Evolutionary conservation across 1,140 invertebrate genomes (phyloP), one percentile per base, ranked within the genome.

Genomic region (Campoletis sonorensis): DNA sequence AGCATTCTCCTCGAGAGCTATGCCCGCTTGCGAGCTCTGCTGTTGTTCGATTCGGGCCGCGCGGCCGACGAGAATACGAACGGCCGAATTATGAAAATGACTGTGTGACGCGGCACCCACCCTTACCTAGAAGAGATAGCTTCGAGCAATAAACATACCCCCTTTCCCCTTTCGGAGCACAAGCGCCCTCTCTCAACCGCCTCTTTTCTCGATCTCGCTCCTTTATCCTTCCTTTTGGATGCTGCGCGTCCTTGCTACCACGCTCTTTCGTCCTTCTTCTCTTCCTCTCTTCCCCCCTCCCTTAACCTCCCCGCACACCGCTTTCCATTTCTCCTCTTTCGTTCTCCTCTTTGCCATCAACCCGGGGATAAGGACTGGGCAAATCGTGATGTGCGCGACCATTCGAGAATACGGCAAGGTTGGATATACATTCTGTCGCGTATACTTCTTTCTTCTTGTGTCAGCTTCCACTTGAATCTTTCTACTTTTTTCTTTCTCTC

Each of bases 11-110:
- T 92, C 91, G 90, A 92, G 82, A 77, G 75, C 75, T 58, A 91
- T 91, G 90, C 89, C 87, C 88, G 86, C 84, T 84, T 86, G 88
- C 87, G 84, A 75, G 58, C 80, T 82, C 78, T 82, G 84, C 81
- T 86, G 83, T 85, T 84, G 83, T 87, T 87, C 86, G 86, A 88
- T 88, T 86, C 85, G 79, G 84, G 83, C 80, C 82, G 84, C 76
- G 68, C 81, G 83, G 83, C 84, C 86, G 84, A 83, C 80, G 90
- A 90, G 93, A 93, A 93, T 93, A 93, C 92, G 93, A 92, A 93
- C 92, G 92, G 91, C 92, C 90, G 88, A 93, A 93, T 93, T 93
- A 93, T 93, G 92, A 93, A 93, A 93, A 93, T 93, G 90, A 92
- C 91, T 81, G 87, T 89, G 90, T 91, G 91, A 91, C 89, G 90